A percentile compares a stretch with the other conserved stretches of the same genome.
Evolutionary conservation across 2,113 vertebrate species (phyloP).

Genomic region (Eulemur macaco): DNA sequence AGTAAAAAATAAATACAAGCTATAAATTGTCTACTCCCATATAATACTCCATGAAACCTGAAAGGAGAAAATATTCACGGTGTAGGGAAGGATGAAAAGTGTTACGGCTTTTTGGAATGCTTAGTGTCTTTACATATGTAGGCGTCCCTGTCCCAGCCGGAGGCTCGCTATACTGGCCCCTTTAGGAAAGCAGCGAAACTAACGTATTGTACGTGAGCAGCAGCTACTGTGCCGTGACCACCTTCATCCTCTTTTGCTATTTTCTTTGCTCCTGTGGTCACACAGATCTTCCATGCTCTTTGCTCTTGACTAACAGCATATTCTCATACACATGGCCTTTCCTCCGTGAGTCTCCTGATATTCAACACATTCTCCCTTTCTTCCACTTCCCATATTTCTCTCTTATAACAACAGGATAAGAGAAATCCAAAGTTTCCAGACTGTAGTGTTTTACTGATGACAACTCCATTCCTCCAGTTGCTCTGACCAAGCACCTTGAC

Average conservation of each 20-base stretch:
- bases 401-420: background rate
- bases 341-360: background rate
- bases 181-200: background rate
- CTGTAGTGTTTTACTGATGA: background rate
- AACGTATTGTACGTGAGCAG: accelerated
- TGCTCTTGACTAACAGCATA: background rate
- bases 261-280: background rate
- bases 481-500: background rate
- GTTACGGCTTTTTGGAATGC: background rate
- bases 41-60: background rate
- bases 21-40: background rate
- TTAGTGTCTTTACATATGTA: background rate
- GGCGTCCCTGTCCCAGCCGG: background rate
- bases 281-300: background rate
- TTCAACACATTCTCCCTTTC: background rate
- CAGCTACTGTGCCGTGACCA: background rate
- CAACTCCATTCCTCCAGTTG: background rate
- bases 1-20: background rate
- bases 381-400: background rate
- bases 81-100: background rate
- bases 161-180: background rate
- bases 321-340: background rate
- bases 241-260: background rate
- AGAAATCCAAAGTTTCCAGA: background rate
- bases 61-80: background rate